Base-by-base conservation (phyloP, 2,113 vertebrate species). In the Elaphurus davidianus region DNA sequence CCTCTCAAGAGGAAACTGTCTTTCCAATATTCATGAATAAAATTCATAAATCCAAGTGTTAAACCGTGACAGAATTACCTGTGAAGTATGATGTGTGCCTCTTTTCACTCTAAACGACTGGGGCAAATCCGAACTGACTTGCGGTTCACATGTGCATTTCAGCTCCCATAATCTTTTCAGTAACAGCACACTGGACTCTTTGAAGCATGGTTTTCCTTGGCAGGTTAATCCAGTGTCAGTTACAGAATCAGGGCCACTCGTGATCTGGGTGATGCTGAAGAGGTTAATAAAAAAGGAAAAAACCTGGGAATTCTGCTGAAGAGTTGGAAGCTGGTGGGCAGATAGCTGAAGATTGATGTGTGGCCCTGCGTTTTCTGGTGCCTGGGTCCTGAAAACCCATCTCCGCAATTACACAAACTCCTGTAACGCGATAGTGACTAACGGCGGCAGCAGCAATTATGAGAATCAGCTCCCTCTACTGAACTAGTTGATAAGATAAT, bases 401-500 rank as follows among this genome's bases (percentile, higher is more conserved):
- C 64, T 60, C 92, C 2, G 7, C 94, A 82, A 64, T 96, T 94
- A 74, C 64, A 88, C 52, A 2, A 43, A 2, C 47, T 90, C 96
- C 90, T 45, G 2, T 50, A 88, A 79, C 4, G 1, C 1, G 33
- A 87, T 74, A 97, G 95, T 96, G 86, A 86, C 89, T 97, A 91
- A 96, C 97, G 67, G 36, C 14, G 15, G 50, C 8, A 0, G 1
- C 28, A 89, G 67, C 86, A 97, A 36, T 97, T 96, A 71, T 33
- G 83, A 92, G 84, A 67, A 59, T 84, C 84, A 33, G 57, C 86
- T 96, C 62, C 67, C 90, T 94, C 71, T 83, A 1, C 71, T 0
- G 0, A 81, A 36, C 89, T 98, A 76, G 55, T 88, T 98, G 97
- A 89, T 92, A 87, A 97, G 96, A 92, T 98, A 98, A 98, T 97